A percentile compares a stretch with the other conserved stretches of the same genome.
Conservation (phyloP, 2,113 vertebrate species). For the Centropus unirufus region DNA sequence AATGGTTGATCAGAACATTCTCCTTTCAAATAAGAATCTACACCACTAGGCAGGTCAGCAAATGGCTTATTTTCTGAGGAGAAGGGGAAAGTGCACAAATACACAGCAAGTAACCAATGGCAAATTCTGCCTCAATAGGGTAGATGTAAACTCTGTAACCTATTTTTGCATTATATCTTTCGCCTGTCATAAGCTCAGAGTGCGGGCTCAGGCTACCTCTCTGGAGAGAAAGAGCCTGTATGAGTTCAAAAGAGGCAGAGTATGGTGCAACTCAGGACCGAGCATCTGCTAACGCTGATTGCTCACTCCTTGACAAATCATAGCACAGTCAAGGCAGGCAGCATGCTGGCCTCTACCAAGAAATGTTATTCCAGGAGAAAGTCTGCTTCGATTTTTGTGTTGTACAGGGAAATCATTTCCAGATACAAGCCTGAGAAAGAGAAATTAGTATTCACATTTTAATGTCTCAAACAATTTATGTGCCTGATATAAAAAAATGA, state of each 20-base stretch:
- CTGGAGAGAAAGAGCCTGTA: neutral
- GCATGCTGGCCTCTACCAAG: neutral
- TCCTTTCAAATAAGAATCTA: neutral
- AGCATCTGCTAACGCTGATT: neutral
- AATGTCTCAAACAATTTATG: neutral
- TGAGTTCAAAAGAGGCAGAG: neutral
- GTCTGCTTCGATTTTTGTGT: neutral
- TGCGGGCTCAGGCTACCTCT: neutral
- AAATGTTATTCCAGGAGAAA: neutral
- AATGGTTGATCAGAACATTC: neutral
- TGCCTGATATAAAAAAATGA: neutral
- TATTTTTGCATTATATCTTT: neutral
- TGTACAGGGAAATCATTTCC: neutral
- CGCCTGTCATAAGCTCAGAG: neutral
- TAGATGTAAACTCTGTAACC: neutral
- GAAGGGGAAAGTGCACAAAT: neutral
- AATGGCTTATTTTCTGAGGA: neutral
- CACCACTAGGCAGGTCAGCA: neutral
- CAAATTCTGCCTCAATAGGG: rapidly evolving
- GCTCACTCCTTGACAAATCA: neutral
- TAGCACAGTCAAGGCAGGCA: neutral
- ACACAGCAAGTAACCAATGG: neutral
- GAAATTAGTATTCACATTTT: neutral
- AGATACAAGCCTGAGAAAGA: neutral
- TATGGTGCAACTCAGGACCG: neutral